Percentiles rank a stretch among this genome's conserved stretches.
Conservation (phyloP, 2,888 invertebrate genomes). For the Silvanus unidentatus region DNA sequence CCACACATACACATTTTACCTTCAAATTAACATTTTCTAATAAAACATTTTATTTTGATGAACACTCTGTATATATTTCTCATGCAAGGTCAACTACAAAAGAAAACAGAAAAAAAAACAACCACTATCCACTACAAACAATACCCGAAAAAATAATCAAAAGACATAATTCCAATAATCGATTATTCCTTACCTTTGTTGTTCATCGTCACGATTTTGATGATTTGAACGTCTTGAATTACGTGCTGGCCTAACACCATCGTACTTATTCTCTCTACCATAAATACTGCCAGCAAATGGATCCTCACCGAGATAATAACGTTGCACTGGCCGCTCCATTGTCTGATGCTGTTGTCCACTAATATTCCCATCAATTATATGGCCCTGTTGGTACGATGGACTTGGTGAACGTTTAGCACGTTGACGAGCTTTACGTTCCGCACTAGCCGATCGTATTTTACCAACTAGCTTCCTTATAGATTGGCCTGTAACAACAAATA, state of each 20-base stretch:
- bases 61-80: no score
- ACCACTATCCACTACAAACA: neutral
- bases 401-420: conserved; percentile 56
- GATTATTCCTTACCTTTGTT: conserved; percentile 48
- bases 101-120: neutral
- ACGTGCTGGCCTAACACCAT: conserved; percentile 54
- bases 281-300: conserved; percentile 78
- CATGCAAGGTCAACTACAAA: conserved; percentile 6
- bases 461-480: conserved; percentile 77
- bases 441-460: conserved; percentile 72
- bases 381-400: conserved; percentile 52
- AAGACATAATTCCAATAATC: conserved; percentile 14
- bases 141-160: conserved; percentile 1
- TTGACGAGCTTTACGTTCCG: conserved; percentile 56
- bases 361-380: conserved; percentile 51
- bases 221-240: conserved; percentile 31
- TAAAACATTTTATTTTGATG: no score
- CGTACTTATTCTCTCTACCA: conserved; percentile 79
- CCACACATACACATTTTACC: no score
- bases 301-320: conserved; percentile 80
- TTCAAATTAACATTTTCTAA: no score
- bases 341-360: conserved; percentile 35
- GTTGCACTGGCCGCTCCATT: conserved; percentile 31
- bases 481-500: conserved; percentile 50
- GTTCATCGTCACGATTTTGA: conserved; percentile 38